Conservation (phyloP, 2,113 vertebrate genomes). For the Theropithecus gelada region DNA sequence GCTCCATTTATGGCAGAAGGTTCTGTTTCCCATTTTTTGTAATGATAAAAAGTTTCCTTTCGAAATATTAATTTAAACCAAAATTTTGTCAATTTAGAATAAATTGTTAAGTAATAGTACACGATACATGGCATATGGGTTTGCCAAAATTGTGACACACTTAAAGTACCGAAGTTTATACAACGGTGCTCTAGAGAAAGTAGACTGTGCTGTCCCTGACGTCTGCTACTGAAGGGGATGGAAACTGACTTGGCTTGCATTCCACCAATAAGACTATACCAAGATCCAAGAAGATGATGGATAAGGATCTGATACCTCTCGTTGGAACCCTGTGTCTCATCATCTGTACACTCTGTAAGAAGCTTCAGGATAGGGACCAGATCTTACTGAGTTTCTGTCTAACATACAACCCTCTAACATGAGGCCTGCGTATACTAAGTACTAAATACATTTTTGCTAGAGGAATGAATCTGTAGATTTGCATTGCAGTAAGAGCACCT, state of each 20-base stretch:
- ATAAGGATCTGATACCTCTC: not conserved
- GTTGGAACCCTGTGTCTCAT: not conserved
- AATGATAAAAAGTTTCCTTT: not conserved
- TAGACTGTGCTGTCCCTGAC: not conserved
- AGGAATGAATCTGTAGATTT: not conserved
- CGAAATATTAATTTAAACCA: not conserved
- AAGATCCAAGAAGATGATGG: not conserved
- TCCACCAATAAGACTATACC: not conserved
- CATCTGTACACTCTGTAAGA: rapidly evolving
- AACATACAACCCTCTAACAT: not conserved
- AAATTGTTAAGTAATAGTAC: not conserved
- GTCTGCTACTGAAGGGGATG: not conserved
- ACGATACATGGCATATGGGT: too few relatives aligned
- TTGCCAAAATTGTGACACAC: not conserved
- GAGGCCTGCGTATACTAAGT: rapidly evolving
- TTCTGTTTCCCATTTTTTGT: not conserved
- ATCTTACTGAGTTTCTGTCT: not conserved
- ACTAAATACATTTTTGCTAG: not conserved
- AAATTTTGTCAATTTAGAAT: not conserved
- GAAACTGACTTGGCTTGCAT: not conserved
- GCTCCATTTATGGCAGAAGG: not conserved
- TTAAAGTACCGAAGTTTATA: not conserved
- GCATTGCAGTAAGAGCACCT: not conserved
- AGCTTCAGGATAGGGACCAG: too few relatives aligned
- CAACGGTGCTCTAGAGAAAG: not conserved